phyloP scores from a whole-genome alignment of 2,797 vertebrate genomes.

The Halcyon badia region DNA sequence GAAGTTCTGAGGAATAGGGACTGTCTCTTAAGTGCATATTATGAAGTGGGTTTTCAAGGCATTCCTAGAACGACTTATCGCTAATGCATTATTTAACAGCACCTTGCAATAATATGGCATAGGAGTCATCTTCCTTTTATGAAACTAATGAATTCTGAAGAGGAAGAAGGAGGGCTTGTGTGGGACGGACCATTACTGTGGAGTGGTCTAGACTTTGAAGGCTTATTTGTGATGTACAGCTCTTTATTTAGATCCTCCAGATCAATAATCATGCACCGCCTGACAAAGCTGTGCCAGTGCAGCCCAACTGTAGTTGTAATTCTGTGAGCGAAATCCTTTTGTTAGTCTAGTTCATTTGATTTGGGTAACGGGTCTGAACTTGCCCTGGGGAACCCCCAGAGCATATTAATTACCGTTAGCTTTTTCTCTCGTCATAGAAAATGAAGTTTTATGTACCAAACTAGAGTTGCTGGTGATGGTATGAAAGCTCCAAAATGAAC shows the following conservation, averaged over 20 bases:
- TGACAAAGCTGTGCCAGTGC: neutral
- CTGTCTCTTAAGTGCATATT: neutral
- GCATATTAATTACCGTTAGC: neutral
- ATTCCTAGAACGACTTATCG: conserved; percentile 40
- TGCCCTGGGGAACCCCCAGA: neutral
- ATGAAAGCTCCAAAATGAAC: neutral
- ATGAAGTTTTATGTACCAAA: neutral
- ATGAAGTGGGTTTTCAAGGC: conserved; percentile 14
- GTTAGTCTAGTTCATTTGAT: neutral
- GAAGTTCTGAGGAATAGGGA: neutral
- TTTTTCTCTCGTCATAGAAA: neutral
- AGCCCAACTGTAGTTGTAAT: neutral
- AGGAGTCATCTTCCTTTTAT: neutral
- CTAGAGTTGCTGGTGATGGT: neutral
- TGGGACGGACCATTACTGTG: neutral
- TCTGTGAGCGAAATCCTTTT: neutral
- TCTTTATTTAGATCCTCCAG: conserved; percentile 31
- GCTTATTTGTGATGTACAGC: neutral
- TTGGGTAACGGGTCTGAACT: neutral
- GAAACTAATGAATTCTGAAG: neutral
- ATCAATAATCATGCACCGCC: neutral
- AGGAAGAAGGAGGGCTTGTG: neutral
- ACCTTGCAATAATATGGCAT: neutral
- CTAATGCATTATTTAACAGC: conserved; percentile 57
- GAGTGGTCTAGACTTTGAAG: neutral